A percentile compares a stretch with the other conserved stretches of the same genome.
These are phyloP conservation scores for Stramonita haemastoma DNA, from an alignment of 2,888 invertebrate species.

Conservation along the genomic window DNA sequence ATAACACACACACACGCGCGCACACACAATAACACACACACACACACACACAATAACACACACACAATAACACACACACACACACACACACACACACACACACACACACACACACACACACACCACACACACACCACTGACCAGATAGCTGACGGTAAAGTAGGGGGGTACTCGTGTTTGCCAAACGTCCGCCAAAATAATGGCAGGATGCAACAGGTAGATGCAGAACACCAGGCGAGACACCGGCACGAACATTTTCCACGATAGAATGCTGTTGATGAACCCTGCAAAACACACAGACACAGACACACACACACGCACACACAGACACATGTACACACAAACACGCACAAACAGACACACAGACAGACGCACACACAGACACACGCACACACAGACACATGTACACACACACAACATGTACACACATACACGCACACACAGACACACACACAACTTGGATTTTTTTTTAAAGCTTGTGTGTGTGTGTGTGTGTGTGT, in stretches of 20 bases:
- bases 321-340: not conserved
- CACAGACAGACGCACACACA: too few species aligned
- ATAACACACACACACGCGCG: not conserved
- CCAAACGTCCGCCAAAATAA: constrained; percentile 38
- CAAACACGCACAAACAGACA: not conserved
- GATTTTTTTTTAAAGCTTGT: not conserved
- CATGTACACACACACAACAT: too few species aligned
- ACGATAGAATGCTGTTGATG: constrained; percentile 40
- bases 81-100: constrained; percentile 9
- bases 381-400: too few species aligned
- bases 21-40: not conserved
- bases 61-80: not conserved
- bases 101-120: constrained; percentile 17
- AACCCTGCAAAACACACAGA: constrained; percentile 17
- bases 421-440: too few species aligned
- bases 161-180: constrained; percentile 18
- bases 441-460: too few species aligned
- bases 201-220: constrained; percentile 36
- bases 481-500: constrained; percentile 10
- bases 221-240: constrained; percentile 34
- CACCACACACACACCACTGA: not conserved
- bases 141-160: constrained; percentile 38
- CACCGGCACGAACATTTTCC: constrained; percentile 32
- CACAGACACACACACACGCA: not conserved
- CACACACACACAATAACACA: not conserved